Evolutionary conservation across 92 coral and sea anemone genomes (phyloP).

Genomic region (Muricea muricata): DNA sequence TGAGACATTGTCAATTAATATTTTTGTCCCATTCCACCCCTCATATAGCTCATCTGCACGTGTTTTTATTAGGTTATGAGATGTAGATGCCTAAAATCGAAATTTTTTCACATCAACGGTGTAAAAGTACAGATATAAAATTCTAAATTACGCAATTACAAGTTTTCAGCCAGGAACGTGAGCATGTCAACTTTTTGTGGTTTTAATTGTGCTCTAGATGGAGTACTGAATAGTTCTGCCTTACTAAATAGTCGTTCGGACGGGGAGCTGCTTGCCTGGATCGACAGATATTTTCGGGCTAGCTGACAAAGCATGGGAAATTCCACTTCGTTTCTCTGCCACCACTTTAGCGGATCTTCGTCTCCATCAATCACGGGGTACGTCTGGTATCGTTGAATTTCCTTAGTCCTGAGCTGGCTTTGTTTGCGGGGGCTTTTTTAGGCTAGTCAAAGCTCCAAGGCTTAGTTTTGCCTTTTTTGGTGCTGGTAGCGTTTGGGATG

Average conservation of each 20-base stretch:
- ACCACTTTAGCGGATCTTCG: conserved; percentile 39
- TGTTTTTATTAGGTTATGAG: background rate
- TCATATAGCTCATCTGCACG: too few species aligned
- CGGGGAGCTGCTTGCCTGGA: conserved; percentile 37
- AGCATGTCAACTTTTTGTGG: conserved; percentile 20
- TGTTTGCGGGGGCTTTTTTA: conserved; percentile 14
- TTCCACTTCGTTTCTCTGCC: conserved; percentile 2
- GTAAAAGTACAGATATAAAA: background rate
- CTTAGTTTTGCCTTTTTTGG: conserved; percentile 22
- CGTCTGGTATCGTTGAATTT: background rate
- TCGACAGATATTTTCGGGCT: conserved; percentile 19
- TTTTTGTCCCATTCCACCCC: too few species aligned
- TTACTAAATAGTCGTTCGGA: conserved; percentile 30
- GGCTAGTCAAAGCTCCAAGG: conserved; percentile 47
- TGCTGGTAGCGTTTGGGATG: background rate
- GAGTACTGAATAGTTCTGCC: conserved; percentile 19
- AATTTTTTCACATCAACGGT: background rate
- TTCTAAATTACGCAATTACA: background rate
- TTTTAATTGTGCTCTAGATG: conserved; percentile 29
- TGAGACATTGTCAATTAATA: too few species aligned
- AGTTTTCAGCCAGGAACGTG: conserved; percentile 1
- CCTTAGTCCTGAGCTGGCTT: background rate
- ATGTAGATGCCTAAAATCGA: background rate
- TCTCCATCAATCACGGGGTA: conserved; percentile 36
- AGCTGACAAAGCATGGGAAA: background rate